Evolutionary conservation across 2,888 invertebrate genomes (phyloP).

Genomic region (Trissolcus brochymenae): DNA sequence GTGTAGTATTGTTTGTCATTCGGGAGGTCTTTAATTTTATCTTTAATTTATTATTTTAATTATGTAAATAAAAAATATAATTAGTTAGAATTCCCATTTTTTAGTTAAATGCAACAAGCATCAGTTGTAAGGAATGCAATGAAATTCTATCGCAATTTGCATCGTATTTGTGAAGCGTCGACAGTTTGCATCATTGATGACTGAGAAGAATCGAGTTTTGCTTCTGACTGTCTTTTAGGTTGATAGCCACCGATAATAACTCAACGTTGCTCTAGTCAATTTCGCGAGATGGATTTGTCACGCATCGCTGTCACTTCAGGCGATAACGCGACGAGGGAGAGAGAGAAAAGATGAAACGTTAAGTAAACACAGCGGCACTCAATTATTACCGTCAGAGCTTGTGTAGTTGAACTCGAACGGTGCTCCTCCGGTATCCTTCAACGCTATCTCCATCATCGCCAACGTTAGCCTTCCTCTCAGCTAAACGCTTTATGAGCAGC

Average conservation of each 20-base stretch:
- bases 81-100: too few species aligned
- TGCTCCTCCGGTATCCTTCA: slow-evolving; percentile 50
- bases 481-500: slow-evolving; percentile 76
- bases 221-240: background rate
- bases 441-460: slow-evolving; percentile 58
- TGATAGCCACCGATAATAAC: slow-evolving; percentile 26
- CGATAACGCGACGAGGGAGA: slow-evolving; percentile 73
- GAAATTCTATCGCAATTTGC: slow-evolving; percentile 28
- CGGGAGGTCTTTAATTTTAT: too few species aligned
- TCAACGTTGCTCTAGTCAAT: slow-evolving; percentile 38
- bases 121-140: too few species aligned
- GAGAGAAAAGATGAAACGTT: slow-evolving; percentile 62
- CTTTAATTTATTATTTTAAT: too few species aligned
- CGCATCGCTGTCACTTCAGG: slow-evolving; percentile 73
- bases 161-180: slow-evolving; percentile 22
- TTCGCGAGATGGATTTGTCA: slow-evolving; percentile 74
- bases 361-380: slow-evolving; percentile 76
- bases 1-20: too few species aligned
- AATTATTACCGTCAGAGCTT: slow-evolving; percentile 76
- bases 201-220: slow-evolving; percentile 1
- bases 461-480: slow-evolving; percentile 71
- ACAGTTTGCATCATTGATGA: slow-evolving; percentile 26
- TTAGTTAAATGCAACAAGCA: too few species aligned
- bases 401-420: slow-evolving; percentile 71
- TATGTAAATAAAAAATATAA: too few species aligned